Percentiles rank a stretch among this genome's conserved stretches.
Conservation (phyloP, 2,888 invertebrate genomes). For the Drosophila formosana region DNA sequence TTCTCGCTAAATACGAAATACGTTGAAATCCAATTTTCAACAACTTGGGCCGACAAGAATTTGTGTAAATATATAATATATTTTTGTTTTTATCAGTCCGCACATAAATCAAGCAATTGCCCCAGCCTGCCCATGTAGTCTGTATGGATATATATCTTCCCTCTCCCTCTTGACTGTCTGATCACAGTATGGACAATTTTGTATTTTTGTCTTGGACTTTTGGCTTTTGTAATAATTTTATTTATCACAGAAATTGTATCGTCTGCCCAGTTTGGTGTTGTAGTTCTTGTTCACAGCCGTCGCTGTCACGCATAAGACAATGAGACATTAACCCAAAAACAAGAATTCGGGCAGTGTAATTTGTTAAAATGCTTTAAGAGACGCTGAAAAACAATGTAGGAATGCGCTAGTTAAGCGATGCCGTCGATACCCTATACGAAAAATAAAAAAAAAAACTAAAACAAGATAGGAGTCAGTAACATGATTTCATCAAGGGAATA, state of each 20-base stretch:
- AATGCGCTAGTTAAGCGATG: conserved; percentile 18
- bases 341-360: conserved; percentile 43
- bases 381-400: neutral
- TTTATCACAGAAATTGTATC: conserved; percentile 78
- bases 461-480: neutral
- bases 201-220: conserved; percentile 18
- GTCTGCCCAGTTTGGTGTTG: conserved; percentile 51
- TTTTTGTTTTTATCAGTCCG: conserved; percentile 56
- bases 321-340: conserved; percentile 78
- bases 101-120: conserved; percentile 78
- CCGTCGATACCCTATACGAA: conserved; percentile 25
- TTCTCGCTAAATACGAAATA: conserved; percentile 41
- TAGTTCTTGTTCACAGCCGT: conserved; percentile 13
- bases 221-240: conserved; percentile 74
- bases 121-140: conserved; percentile 18
- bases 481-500: neutral
- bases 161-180: neutral
- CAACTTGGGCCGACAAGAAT: conserved; percentile 5
- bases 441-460: neutral
- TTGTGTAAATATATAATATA: conserved; percentile 3
- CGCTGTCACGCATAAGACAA: conserved; percentile 59
- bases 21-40: conserved; percentile 48
- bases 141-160: neutral
- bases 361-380: conserved; percentile 38
- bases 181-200: conserved; percentile 15